Evolutionary conservation across 1,140 invertebrate species (phyloP).

Genomic region (Temnothorax longispinosus): DNA sequence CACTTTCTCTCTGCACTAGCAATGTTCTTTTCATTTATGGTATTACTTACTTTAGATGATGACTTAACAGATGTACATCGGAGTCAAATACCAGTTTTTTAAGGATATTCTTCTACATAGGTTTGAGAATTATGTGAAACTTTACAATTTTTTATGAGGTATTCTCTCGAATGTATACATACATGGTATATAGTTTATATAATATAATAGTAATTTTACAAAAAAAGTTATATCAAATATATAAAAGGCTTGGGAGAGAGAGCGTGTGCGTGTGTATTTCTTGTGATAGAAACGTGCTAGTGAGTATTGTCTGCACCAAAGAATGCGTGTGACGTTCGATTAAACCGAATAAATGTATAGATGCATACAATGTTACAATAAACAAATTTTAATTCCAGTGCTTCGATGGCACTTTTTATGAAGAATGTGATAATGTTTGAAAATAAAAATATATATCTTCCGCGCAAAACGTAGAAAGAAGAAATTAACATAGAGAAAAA

Average conservation of each 20-base stretch:
- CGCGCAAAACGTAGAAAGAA: neutral
- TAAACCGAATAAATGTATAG: neutral
- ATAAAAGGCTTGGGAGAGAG: slow-evolving; percentile 47
- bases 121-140: slow-evolving; percentile 66
- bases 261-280: neutral
- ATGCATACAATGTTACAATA: neutral
- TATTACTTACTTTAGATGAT: slow-evolving; percentile 93
- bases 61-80: slow-evolving; percentile 89
- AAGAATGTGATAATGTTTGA: neutral
- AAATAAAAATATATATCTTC: neutral
- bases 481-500: neutral
- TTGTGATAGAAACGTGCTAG: slow-evolving; percentile 47
- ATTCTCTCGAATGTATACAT: slow-evolving; percentile 10
- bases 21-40: slow-evolving; percentile 96
- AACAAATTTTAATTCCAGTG: slow-evolving; percentile 16
- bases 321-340: neutral
- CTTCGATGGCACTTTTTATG: neutral
- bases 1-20: slow-evolving; percentile 94
- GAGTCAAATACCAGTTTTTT: slow-evolving; percentile 92
- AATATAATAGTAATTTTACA: slow-evolving; percentile 50
- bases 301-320: slow-evolving; percentile 4
- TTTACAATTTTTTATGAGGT: slow-evolving; percentile 57
- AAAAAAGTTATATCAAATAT: slow-evolving; percentile 61
- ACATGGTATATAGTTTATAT: slow-evolving; percentile 49
- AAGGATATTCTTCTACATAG: slow-evolving; percentile 79